Conservation (phyloP, 2,113 vertebrate genomes). For the Pavo muticus region DNA sequence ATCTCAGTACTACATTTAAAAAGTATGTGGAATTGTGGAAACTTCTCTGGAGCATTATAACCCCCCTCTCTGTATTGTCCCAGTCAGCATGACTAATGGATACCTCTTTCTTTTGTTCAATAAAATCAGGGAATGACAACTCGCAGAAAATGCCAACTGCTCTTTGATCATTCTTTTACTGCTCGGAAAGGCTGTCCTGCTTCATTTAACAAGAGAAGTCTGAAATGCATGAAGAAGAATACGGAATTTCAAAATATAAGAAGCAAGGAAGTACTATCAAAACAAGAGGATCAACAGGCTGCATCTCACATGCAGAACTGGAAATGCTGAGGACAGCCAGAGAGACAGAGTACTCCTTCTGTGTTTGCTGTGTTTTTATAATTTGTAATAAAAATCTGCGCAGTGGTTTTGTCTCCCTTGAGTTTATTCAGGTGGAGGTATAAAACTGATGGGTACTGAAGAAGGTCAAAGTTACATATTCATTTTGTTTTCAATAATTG, state of each 20-base stretch:
- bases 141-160: not conserved
- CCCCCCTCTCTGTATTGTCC: not conserved
- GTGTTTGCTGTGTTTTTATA: not conserved
- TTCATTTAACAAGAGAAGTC: not conserved
- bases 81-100: not conserved
- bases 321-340: not conserved
- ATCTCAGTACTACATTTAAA: not conserved
- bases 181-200: not conserved
- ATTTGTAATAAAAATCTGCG: not conserved
- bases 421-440: constrained; percentile 69
- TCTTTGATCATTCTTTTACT: not conserved
- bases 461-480: constrained; percentile 78
- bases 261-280: not conserved
- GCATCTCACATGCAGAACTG: not conserved
- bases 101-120: not conserved
- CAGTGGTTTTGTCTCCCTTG: constrained; percentile 40
- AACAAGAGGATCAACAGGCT: not conserved
- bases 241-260: not conserved
- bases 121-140: not conserved
- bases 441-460: constrained; percentile 66
- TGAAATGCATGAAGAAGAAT: not conserved
- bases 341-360: not conserved
- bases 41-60: not conserved
- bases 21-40: constrained; percentile 1
- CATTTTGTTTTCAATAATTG: constrained; percentile 83